phyloP scores from a whole-genome alignment of 2,888 invertebrate species.

The Scrobipalpa atriplicella region DNA sequence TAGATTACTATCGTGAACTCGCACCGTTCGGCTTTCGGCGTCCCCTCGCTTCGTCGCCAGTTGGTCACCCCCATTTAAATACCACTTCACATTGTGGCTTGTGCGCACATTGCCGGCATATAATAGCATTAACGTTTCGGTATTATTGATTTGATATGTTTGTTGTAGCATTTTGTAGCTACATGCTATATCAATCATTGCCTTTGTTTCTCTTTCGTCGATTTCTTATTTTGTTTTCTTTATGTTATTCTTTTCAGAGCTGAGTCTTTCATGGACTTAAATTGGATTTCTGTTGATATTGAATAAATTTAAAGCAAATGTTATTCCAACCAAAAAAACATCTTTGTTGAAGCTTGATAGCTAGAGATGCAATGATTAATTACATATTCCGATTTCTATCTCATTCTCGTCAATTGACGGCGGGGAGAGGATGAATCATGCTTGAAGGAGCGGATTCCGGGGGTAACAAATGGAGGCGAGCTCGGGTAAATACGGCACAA shows the following conservation, averaged over 20 bases:
- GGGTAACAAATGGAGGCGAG: conserved; percentile 79
- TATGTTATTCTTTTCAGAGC: neutral
- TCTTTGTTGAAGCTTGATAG: conserved; percentile 8
- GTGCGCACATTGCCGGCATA: conserved; percentile 69
- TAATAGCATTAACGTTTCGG: conserved; percentile 66
- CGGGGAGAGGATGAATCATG: conserved; percentile 77
- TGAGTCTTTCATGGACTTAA: neutral
- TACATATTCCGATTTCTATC: conserved; percentile 57
- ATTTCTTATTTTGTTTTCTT: neutral
- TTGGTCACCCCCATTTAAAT: conserved; percentile 81
- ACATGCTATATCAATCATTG: conserved; percentile 18
- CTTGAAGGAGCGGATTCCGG: conserved; percentile 79
- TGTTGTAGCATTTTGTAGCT: conserved; percentile 29
- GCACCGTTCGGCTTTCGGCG: conserved; percentile 66
- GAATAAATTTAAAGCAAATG: neutral
- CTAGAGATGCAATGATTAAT: conserved; percentile 39
- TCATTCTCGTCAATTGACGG: conserved; percentile 68
- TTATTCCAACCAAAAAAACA: neutral
- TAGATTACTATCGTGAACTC: conserved; percentile 79
- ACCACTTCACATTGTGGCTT: conserved; percentile 80
- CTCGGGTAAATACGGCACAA: conserved; percentile 80
- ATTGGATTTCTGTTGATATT: neutral
- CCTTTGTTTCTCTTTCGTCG: neutral
- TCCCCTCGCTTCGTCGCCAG: conserved; percentile 77
- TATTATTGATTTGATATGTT: conserved; percentile 56